A percentile compares a stretch with the other conserved stretches of the same genome.
Evolutionary conservation across 2,113 vertebrate genomes (phyloP).

Genomic region (Hemiprocne comata): DNA sequence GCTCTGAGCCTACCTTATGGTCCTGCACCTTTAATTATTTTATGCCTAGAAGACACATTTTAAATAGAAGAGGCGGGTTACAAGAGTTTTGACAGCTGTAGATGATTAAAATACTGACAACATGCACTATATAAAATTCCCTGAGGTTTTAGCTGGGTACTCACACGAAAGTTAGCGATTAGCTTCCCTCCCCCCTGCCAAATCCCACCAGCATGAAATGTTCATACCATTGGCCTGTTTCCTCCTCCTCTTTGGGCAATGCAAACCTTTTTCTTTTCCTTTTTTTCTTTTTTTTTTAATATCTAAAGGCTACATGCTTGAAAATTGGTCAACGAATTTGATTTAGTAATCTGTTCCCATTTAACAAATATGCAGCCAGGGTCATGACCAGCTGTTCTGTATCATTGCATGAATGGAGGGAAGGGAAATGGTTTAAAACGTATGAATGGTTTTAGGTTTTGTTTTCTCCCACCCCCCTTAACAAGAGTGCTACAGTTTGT

Average conservation of each 20-base stretch:
- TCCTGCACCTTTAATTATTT: slow-evolving; percentile 90
- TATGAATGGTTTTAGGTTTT: slow-evolving; percentile 45
- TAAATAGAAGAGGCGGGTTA: slow-evolving; percentile 90
- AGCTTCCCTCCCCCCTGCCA: slow-evolving; percentile 40
- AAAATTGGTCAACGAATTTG: slow-evolving; percentile 61
- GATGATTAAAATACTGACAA: slow-evolving; percentile 90
- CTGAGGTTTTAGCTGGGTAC: slow-evolving; percentile 81
- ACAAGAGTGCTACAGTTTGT: slow-evolving; percentile 42
- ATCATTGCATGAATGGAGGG: slow-evolving; percentile 42
- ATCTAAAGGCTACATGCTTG: slow-evolving; percentile 62
- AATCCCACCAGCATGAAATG: slow-evolving; percentile 61
- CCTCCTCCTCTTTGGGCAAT: slow-evolving; percentile 7
- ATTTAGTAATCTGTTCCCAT: slow-evolving; percentile 73
- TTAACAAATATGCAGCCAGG: slow-evolving; percentile 66
- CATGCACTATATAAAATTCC: slow-evolving; percentile 83
- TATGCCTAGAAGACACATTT: slow-evolving; percentile 91
- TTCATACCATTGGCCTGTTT: slow-evolving; percentile 8
- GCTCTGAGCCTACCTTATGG: slow-evolving; percentile 79
- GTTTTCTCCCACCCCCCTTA: slow-evolving; percentile 13
- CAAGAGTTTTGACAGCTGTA: slow-evolving; percentile 87
- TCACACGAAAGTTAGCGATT: slow-evolving; percentile 77
- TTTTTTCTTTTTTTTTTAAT: not conserved
- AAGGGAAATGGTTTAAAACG: slow-evolving; percentile 20
- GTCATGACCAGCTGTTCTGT: slow-evolving; percentile 70
- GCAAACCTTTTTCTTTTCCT: not conserved